Percentiles rank a stretch among this genome's conserved stretches.
phyloP scores from a whole-genome alignment of 2,113 vertebrate species.

The Lutjanus erythropterus region DNA sequence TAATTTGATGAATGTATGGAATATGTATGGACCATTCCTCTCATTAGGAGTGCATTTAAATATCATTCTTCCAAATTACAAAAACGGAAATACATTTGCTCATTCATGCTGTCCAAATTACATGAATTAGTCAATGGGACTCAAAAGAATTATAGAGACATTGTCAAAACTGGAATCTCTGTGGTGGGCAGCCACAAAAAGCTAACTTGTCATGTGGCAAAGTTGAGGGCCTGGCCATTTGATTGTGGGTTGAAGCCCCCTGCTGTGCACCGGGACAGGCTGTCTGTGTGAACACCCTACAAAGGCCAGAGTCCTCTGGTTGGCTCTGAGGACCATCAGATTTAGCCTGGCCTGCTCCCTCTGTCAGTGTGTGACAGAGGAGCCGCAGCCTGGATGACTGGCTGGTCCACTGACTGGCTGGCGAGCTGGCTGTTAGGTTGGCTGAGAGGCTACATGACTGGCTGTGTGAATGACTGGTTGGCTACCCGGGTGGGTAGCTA shows the following conservation, averaged over 20 bases:
- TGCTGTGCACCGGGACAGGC: constrained; percentile 69
- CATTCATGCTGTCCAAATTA: constrained; percentile 40
- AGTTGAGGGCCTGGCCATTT: constrained; percentile 71
- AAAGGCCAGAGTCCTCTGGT: constrained; percentile 78
- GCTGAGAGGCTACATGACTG: constrained; percentile 64
- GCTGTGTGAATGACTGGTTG: constrained; percentile 75
- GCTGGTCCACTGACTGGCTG: constrained; percentile 72
- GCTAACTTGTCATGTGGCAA: constrained; percentile 77
- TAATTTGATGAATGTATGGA: constrained; percentile 44
- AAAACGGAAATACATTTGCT: constrained; percentile 24
- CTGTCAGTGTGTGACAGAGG: constrained; percentile 70
- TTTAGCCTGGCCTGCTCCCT: constrained; percentile 73
- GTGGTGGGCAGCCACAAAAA: constrained; percentile 63
- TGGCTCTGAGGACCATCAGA: constrained; percentile 74
- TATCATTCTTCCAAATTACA: constrained; percentile 26
- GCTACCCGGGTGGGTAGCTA: constrained; percentile 70
- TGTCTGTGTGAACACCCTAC: constrained; percentile 74
- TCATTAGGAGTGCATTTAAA: constrained; percentile 52
- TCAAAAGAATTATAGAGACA: constrained; percentile 62
- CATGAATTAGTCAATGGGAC: constrained; percentile 32
- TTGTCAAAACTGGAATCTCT: constrained; percentile 61
- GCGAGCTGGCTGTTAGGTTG: constrained; percentile 65
- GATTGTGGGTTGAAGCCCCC: constrained; percentile 72
- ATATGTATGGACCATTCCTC: background rate
- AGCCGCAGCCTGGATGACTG: constrained; percentile 69